Evolutionary conservation across 1,140 invertebrate species (phyloP), one percentile per base, ranked within the genome.

Genomic region (Hylaeus volcanicus): DNA sequence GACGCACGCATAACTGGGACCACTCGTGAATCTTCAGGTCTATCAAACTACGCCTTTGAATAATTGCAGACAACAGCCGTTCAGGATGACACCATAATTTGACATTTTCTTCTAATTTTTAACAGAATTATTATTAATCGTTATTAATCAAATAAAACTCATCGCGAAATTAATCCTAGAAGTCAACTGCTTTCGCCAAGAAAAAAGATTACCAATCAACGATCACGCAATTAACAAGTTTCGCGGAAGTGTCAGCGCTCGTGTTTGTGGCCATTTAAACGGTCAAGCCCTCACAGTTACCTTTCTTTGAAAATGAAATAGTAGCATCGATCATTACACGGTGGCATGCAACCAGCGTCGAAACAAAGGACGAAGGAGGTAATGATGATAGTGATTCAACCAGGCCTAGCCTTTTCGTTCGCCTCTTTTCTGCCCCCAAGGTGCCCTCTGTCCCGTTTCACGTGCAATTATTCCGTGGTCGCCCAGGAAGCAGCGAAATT

Each of bases 401-500:
- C 51, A 43, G 53, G 6, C n/a, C 8, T 77, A 74, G 69, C 1
- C 11, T 72, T 58, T 70, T 73, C 64, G 39, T 66, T 41, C 39
- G 58, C n/a, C 41, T 55, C 0, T 64, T 72, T 71, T 53, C 37
- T 48, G 15, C 39, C 43, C 11, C 11, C 26, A 26, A 26, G 26
- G 26, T 39, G 15, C 26, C 11, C 9, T 26, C n/a, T 61, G 65
- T 68, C n/a, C 74, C 74, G 51, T 70, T 86, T 37, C 26, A 60
- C 74, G 39, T 11, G 43, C 58, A 58, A 88, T 80, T 82, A 81
- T 87, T 64, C 72, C 51, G 75, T 64, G 45, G 58, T 77, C 39
- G 53, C 60, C n/a, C 61, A 87, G 86, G 64, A 87, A 80, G 63
- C 74, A 43, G 53, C 53, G 58, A 85, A 88, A 86, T 88, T 79